These are phyloP conservation scores for Carapus acus DNA, from an alignment of 2,797 vertebrate species.

Conservation along the genomic window DNA sequence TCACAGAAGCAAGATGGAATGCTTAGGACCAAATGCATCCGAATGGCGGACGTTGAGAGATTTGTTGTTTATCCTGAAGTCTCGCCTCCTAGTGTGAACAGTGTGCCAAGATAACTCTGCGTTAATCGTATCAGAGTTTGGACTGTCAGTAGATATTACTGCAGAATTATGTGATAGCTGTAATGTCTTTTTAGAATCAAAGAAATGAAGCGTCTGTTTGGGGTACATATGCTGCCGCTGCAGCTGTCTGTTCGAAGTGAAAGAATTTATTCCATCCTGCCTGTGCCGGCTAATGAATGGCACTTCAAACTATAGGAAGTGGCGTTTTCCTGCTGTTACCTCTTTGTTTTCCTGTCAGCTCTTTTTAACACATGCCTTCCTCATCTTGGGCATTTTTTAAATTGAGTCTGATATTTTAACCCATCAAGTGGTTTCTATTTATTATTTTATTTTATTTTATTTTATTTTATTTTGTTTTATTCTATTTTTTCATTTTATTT, in stretches of 20 bases:
- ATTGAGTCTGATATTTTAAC: neutral
- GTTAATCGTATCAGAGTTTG: too few relatives aligned
- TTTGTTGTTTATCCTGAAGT: neutral
- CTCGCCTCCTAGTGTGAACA: too few relatives aligned
- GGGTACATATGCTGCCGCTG: neutral
- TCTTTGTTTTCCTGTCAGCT: constrained; percentile 1
- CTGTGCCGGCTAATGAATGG: neutral
- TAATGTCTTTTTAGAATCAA: neutral
- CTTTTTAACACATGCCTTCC: neutral
- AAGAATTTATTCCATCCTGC: neutral
- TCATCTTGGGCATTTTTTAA: neutral
- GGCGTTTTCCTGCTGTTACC: neutral
- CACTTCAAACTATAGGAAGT: neutral
- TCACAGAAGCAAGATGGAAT: too few relatives aligned
- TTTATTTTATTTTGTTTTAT: too few relatives aligned
- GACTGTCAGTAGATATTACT: neutral
- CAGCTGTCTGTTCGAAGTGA: neutral
- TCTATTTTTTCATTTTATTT: too few relatives aligned
- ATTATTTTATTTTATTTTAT: too few relatives aligned
- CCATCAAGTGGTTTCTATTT: too few relatives aligned
- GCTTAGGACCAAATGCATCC: too few relatives aligned
- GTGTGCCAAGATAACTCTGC: too few relatives aligned
- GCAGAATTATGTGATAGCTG: neutral
- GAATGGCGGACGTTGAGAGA: neutral
- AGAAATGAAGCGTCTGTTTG: neutral